Evolutionary conservation across 2,113 vertebrate species (phyloP).

Genomic region (Cyphomyrus discorhynchus): DNA sequence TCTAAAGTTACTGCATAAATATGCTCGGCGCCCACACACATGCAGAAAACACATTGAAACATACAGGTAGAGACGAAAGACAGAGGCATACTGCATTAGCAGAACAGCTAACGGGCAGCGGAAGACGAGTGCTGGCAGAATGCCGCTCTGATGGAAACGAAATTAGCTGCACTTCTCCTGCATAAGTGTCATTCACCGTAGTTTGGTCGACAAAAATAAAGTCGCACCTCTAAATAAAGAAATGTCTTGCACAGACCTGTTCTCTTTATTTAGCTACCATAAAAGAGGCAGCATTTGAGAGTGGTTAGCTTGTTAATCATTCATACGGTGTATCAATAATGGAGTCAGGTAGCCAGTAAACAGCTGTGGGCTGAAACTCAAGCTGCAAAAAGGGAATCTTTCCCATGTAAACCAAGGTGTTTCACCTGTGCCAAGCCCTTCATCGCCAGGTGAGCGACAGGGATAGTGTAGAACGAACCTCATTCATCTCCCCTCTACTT

Average conservation of each 20-base stretch:
- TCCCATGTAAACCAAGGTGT: slow-evolving; percentile 56
- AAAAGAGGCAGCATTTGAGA: slow-evolving; percentile 35
- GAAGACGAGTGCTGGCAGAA: not conserved
- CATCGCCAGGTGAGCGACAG: slow-evolving; percentile 30
- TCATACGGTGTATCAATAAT: slow-evolving; percentile 62
- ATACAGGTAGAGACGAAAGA: not conserved
- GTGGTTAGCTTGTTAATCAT: slow-evolving; percentile 52
- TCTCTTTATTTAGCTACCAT: slow-evolving; percentile 38
- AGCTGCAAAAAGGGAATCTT: slow-evolving; percentile 54
- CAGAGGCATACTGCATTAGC: not conserved
- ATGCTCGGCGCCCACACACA: not conserved
- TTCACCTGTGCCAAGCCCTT: slow-evolving; percentile 48
- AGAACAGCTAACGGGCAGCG: not conserved
- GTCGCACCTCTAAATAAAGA: not conserved
- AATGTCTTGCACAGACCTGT: slow-evolving; percentile 19
- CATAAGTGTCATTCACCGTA: not conserved
- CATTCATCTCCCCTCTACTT: slow-evolving; percentile 25
- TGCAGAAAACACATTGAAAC: not conserved
- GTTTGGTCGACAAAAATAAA: not conserved
- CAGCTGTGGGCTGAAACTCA: slow-evolving; percentile 55
- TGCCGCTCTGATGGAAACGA: not conserved
- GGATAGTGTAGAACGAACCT: slow-evolving; percentile 25
- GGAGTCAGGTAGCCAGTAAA: slow-evolving; percentile 45
- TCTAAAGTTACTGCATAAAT: not conserved
- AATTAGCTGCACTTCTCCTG: not conserved